Base-by-base conservation (phyloP, 2,797 vertebrate genomes). In the Argentina silus region DNA sequence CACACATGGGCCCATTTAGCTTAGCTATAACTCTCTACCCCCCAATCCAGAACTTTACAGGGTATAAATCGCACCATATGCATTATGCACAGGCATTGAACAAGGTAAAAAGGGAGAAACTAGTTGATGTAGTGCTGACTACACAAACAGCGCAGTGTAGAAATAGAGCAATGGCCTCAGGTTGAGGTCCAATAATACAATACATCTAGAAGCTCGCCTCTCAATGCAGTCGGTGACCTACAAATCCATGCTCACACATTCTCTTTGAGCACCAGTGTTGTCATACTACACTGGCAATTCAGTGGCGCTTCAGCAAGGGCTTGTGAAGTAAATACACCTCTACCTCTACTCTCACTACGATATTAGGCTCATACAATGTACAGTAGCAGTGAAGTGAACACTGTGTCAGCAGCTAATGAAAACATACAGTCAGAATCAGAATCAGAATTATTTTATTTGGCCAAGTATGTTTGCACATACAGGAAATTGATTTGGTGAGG, bases 1-100 rank as follows among this genome's bases (percentile, higher is more conserved):
- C 83, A 81, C 91, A 92, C 82, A 73, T 90, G 88, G 81, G 88
- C 83, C 81, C 82, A 89, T 78, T 90, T 88, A 88, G 68, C 84
- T 67, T 79, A 36, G 27, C 27, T 36, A 36, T 63, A 64, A 48
- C 36, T 44, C 48, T 79, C 73, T 66, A 55, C 55, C 67, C 77
- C 77, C 73, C 61, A 15, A 73, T 68, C 12, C 77, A 79, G 83
- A 83, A 81, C 81, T 76, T 87, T 86, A 87, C 73, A 50, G 51
- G 69, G 76, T 70, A 67, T 36, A 80, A 79, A 85, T 81, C 74
- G 53, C 60, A 76, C 55, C 76, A 82, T 67, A 67, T 7, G 6
- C 27, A 63, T 10, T 36, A 42, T 1, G 72, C 75, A 1, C 1
- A 43, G 61, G 48, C 53, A 69, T 43, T 75, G 82, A 85, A 80